Conservation (phyloP, 2,113 vertebrate species). For the Motacilla tschutschensis region DNA sequence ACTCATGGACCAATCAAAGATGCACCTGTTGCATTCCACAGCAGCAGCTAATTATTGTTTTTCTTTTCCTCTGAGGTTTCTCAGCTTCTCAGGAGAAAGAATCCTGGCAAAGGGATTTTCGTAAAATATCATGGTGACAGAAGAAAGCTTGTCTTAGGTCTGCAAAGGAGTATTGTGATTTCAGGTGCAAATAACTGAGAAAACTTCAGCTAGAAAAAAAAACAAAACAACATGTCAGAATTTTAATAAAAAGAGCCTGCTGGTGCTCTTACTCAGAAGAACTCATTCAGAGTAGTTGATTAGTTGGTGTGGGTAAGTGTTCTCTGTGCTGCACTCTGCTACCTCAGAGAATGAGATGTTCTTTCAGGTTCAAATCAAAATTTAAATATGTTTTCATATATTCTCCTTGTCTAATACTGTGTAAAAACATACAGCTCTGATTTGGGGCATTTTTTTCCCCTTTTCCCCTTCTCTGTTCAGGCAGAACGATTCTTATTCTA, state of each 20-base stretch:
- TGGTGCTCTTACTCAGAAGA: neutral
- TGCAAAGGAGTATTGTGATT: neutral
- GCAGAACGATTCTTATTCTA: neutral
- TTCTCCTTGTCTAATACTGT: neutral
- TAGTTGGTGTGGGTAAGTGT: neutral
- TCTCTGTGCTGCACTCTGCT: neutral
- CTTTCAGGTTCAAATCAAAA: neutral
- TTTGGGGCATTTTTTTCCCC: too few relatives aligned
- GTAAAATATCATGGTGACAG: too few relatives aligned
- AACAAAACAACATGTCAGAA: neutral
- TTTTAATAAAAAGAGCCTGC: neutral
- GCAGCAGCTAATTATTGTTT: too few relatives aligned
- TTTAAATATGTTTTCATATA: neutral
- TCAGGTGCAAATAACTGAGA: neutral
- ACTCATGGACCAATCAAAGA: too few relatives aligned
- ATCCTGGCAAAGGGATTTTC: too few relatives aligned
- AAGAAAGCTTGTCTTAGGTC: neutral
- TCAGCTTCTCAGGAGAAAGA: too few relatives aligned
- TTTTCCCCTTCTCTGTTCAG: neutral
- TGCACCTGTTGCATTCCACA: too few relatives aligned
- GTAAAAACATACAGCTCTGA: neutral
- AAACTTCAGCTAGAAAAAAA: neutral
- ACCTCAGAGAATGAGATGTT: neutral
- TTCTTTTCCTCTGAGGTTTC: too few relatives aligned
- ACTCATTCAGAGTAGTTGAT: neutral